Base-by-base conservation (phyloP, 2,888 invertebrate genomes). In the Ichneumon xanthorius region DNA sequence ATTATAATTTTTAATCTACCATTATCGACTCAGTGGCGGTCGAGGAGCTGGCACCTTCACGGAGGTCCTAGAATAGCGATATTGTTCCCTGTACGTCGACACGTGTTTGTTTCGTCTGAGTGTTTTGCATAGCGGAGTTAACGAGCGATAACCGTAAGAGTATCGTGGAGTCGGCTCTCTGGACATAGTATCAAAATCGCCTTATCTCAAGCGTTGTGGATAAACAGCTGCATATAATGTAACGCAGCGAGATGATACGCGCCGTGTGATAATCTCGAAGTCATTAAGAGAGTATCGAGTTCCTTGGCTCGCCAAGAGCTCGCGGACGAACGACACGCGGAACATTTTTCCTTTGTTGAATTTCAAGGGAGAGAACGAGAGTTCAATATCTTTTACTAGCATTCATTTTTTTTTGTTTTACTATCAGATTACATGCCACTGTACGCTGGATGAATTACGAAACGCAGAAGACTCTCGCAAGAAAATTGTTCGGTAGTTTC, bases 21-120 rank as follows among this genome's bases (percentile, higher is more conserved):
- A 4, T 26, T 11, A 65, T 76, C 65, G 19, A 48, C 14, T 11
- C 50, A 14, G n/a, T n/a, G 30, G 26, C 37, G 0, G 37, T 65
- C 33, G 33, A 48, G 3, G 4, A 4, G 0, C 9, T 30, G 48
- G 76, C 48, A 9, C 19, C 58, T 79, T 82, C 82, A 63, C 61
- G 79, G 85, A 82, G 82, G 82, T 86, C 85, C 68, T 80, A 80
- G 85, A 86, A 86, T 80, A 33, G 80, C 80, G 85, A 80, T 86
- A 86, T 72, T 86, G 68, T 85, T 82, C 82, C 45, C 45, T 82
- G 79, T 82, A 76, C 80, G 11, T 48, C 76, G 76, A 85, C 85
- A 85, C 82, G 82, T 80, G 85, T 86, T 72, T 77, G 82, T 85
- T 80, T 55, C 76, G 82, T 85, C 85, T 77, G 45, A 50, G 72